Conservation (phyloP, 2,797 vertebrate genomes). For the Manis crassicaudata region DNA sequence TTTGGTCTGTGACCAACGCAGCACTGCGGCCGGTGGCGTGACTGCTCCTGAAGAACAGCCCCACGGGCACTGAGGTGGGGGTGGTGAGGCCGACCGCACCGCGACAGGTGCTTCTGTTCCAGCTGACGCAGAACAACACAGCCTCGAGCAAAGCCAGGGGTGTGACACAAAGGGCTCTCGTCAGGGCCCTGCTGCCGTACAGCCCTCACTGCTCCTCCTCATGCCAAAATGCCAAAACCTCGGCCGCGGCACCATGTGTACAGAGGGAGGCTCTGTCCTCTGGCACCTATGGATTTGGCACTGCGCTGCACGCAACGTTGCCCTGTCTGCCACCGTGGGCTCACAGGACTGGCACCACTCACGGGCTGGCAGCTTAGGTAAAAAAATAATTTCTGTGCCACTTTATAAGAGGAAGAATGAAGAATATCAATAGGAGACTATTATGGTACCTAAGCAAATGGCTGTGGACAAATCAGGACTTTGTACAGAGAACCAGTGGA, state of each 20-base stretch:
- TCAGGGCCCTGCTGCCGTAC: not conserved
- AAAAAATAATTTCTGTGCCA: not conserved
- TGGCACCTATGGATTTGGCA: not conserved
- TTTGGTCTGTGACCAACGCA: not conserved
- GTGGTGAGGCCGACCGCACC: not conserved
- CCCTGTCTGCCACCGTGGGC: not conserved
- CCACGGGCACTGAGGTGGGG: not conserved
- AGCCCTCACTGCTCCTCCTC: conserved; percentile 8
- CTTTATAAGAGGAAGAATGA: conserved; percentile 16
- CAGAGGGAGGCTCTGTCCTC: not conserved
- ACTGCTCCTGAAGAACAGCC: not conserved
- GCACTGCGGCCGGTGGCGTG: not conserved
- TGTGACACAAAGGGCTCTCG: conserved; percentile 46
- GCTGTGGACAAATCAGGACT: not conserved
- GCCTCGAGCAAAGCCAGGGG: conserved; percentile 51
- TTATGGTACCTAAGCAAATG: not conserved
- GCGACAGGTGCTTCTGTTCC: not conserved
- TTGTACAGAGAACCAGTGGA: not conserved
- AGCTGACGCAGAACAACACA: conserved; percentile 39
- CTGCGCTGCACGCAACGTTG: not conserved
- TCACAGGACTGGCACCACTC: not conserved
- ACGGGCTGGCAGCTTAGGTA: not conserved
- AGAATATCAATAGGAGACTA: not conserved
- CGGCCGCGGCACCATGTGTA: not conserved
- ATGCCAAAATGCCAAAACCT: conserved; percentile 25